Evolutionary conservation across 2,797 vertebrate species (phyloP), one percentile per base, ranked within the genome.

Genomic region (Acrossocheilus fasciatus): DNA sequence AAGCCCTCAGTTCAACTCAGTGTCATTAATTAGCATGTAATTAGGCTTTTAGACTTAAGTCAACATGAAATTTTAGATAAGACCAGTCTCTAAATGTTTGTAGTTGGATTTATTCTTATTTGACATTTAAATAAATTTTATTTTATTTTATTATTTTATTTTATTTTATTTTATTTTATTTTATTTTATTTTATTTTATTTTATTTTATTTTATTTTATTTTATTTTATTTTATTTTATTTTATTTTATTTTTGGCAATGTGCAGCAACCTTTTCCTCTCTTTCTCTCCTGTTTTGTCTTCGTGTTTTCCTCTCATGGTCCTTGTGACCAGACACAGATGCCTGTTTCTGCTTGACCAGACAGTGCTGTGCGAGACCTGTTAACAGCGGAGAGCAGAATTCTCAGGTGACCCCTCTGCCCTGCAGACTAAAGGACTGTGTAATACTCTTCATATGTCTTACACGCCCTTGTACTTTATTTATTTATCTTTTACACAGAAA

Each of bases 331-430:
- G 92, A 95, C 94, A 95, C 93, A 95, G 92, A 94, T 94, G 91
- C 93, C 93, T 93, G 93, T 94, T 96, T 95, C 94, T 94, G 93
- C 94, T 94, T 96, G 95, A 95, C 95, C 94, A 93, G 93, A 90
- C 94, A 93, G 91, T 88, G 77, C 41, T 84, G 70, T 88, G 80
- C 85, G 57, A 89, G 84, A 54, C 43, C 72, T 84, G 89, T 88
- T 89, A 80, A 80, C 84, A 59, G 72, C 69, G 43, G 47, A 88
- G 85, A 82, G 85, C 82, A 68, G 90, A 93, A 93, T 94, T 93
- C 93, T 94, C 94, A 90, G 89, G 92, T 93, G 94, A 94, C 91
- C 93, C 90, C 45, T 87, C 90, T 92, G 94, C 93, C 93, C 93
- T 92, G 89, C 91, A 90, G 92, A 95, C 93, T 94, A 92, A 91